phyloP scores from a whole-genome alignment of 2,888 invertebrate species.

The Torymus auratus region DNA sequence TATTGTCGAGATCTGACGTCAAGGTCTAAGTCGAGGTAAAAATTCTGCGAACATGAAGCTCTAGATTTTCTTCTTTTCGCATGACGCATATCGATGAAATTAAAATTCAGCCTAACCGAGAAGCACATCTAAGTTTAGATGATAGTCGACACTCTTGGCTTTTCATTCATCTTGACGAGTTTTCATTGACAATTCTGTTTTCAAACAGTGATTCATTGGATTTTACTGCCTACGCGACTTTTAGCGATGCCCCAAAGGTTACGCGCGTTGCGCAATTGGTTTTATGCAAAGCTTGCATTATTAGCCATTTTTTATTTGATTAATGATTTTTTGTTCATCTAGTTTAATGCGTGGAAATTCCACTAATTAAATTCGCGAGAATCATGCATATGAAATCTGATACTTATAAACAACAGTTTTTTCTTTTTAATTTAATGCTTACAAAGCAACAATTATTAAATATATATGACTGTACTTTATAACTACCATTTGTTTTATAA shows the following conservation, averaged over 20 bases:
- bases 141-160: slow-evolving; percentile 14
- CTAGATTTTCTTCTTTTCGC: slow-evolving; percentile 33
- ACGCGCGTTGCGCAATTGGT: not conserved
- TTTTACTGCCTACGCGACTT: slow-evolving; percentile 15
- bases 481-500: no score
- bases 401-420: no score
- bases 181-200: slow-evolving; percentile 34
- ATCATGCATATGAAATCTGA: no score
- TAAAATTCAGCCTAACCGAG: slow-evolving; percentile 6
- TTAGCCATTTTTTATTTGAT: no score
- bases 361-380: no score
- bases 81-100: slow-evolving; percentile 28
- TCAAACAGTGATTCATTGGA: slow-evolving; percentile 34
- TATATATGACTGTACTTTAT: no score
- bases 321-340: no score
- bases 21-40: slow-evolving; percentile 11
- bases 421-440: no score
- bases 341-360: no score
- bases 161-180: slow-evolving; percentile 16
- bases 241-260: slow-evolving; percentile 13
- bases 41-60: not conserved
- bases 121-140: slow-evolving; percentile 22
- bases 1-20: slow-evolving; percentile 22
- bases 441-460: no score
- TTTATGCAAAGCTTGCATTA: no score